Conservation (phyloP, 64 coral and sea anemone genomes). For the Stichodactyla helianthus region DNA sequence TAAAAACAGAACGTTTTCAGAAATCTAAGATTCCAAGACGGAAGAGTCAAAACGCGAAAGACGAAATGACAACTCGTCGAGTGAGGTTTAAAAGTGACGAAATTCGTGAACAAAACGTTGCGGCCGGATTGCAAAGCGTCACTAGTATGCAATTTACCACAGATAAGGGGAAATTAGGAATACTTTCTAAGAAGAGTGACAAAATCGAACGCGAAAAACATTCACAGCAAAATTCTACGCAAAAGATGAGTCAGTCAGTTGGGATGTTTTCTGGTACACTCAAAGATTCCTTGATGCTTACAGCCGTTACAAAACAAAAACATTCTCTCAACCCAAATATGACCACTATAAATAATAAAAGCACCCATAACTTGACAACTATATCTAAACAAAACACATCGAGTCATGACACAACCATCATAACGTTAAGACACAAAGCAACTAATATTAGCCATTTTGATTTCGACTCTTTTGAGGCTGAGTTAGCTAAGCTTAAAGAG, state of each 20-base stretch:
- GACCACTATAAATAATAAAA: too few relatives aligned
- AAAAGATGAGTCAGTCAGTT: not conserved
- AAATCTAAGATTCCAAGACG: slow-evolving; percentile 10
- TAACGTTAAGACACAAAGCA: too few relatives aligned
- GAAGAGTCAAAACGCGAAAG: not conserved
- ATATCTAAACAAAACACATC: too few relatives aligned
- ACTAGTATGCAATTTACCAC: not conserved
- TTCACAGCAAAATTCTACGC: not conserved
- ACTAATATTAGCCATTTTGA: not conserved
- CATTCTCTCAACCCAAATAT: too few relatives aligned
- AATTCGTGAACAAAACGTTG: not conserved
- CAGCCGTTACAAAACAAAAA: not conserved
- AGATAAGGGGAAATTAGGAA: not conserved
- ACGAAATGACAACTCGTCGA: not conserved
- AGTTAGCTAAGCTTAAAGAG: not conserved
- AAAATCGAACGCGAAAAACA: not conserved
- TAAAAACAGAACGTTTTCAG: not conserved
- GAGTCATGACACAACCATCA: too few relatives aligned
- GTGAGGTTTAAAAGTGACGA: not conserved
- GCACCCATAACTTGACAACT: too few relatives aligned
- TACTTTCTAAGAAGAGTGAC: not conserved
- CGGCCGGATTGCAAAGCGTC: not conserved
- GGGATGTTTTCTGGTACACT: not conserved
- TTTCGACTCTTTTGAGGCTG: not conserved
- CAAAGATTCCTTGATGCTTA: not conserved